These are phyloP conservation scores for Ispidina picta DNA, from an alignment of 2,797 vertebrate genomes.

Conservation along the genomic window DNA sequence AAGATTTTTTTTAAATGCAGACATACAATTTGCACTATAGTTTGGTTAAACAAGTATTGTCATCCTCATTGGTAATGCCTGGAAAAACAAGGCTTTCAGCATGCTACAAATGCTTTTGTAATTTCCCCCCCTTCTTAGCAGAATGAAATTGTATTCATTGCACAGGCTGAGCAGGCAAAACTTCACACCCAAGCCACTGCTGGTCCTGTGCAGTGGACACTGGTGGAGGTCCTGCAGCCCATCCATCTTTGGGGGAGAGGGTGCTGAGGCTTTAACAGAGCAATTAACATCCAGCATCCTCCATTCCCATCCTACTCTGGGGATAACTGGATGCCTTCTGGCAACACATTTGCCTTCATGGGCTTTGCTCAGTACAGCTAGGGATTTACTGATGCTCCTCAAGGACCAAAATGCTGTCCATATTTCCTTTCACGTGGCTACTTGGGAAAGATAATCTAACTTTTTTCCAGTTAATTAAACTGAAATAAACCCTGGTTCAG, in stretches of 20 bases:
- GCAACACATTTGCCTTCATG: not conserved
- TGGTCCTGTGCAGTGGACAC: not conserved
- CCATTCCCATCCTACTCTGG: not conserved
- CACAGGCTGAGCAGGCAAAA: accelerated
- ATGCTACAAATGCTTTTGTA: not conserved
- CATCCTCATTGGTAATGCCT: not conserved
- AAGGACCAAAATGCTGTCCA: not conserved
- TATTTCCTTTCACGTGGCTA: not conserved
- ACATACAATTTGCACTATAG: not conserved
- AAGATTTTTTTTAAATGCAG: not conserved
- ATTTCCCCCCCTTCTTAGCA: not conserved
- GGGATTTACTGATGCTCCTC: not conserved
- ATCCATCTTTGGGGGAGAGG: no score
- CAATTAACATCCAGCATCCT: not conserved
- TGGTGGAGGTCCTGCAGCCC: not conserved
- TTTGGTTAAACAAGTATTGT: not conserved
- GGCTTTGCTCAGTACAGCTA: not conserved
- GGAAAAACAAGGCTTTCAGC: not conserved
- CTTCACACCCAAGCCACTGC: not conserved
- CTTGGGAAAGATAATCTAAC: not conserved
- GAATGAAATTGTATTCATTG: accelerated
- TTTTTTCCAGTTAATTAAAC: not conserved
- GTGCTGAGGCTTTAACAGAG: not conserved
- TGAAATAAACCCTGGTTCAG: not conserved
- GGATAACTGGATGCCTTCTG: not conserved